Evolutionary conservation across 2,113 vertebrate species (phyloP).

Genomic region (Larimichthys polyactis): DNA sequence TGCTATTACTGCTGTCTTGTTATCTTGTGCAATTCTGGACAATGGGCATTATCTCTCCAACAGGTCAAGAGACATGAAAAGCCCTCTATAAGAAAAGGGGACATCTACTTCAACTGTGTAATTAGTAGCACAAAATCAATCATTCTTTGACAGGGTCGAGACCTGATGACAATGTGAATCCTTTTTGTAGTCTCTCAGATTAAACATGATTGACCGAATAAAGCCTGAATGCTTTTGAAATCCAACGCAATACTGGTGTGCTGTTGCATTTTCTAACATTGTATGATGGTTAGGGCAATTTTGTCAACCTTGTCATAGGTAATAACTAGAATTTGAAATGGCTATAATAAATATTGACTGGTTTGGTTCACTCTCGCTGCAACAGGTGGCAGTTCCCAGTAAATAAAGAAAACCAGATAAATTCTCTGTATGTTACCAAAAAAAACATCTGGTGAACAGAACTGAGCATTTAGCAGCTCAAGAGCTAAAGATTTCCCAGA

Average conservation of each 20-base stretch:
- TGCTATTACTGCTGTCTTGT: slow-evolving; percentile 11
- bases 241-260: not conserved
- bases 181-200: slow-evolving; percentile 24
- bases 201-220: slow-evolving; percentile 32
- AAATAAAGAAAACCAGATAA: too few relatives aligned
- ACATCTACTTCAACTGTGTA: slow-evolving; percentile 16
- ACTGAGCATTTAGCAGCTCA: not conserved
- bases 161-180: slow-evolving; percentile 9
- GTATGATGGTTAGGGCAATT: not conserved
- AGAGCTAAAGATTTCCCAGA: not conserved
- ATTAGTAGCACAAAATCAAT: slow-evolving; percentile 23
- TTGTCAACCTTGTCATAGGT: not conserved
- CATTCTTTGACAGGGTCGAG: not conserved
- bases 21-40: slow-evolving; percentile 2
- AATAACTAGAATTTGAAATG: not conserved
- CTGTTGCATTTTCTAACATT: slow-evolving; percentile 19
- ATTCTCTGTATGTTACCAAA: not conserved
- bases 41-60: not conserved
- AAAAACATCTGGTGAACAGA: too few relatives aligned
- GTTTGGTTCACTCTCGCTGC: not conserved
- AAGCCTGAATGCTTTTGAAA: slow-evolving; percentile 22
- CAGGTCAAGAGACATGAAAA: not conserved
- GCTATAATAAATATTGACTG: not conserved
- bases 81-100: slow-evolving; percentile 3
- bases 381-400: too few relatives aligned